Conservation (phyloP, 1,140 invertebrate species). For the Hycleus phaleratus region DNA sequence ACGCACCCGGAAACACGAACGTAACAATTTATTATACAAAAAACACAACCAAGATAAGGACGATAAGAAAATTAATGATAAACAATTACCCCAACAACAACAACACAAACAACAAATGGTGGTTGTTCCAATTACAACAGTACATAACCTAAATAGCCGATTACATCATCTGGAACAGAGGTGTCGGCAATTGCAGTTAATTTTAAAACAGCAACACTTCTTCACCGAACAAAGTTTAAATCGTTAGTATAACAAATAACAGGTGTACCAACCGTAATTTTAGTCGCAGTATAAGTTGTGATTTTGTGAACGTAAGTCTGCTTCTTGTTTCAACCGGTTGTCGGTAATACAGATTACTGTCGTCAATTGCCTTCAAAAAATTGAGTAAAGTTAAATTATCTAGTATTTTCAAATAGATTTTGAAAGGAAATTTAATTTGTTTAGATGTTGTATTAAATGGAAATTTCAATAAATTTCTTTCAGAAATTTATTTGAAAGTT, state of each 20-base stretch:
- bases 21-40: conserved; percentile 25
- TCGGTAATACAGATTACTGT: too few species aligned
- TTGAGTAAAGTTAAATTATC: too few species aligned
- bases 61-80: not conserved
- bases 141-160: conserved; percentile 44
- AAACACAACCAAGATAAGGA: conserved; percentile 16
- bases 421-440: too few species aligned
- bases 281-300: too few species aligned
- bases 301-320: too few species aligned
- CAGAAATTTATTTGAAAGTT: too few species aligned
- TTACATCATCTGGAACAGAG: conserved; percentile 50
- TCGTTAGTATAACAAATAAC: conserved; percentile 45
- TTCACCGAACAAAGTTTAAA: conserved; percentile 56
- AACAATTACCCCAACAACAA: not conserved
- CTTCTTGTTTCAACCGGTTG: too few species aligned
- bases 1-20: conserved; percentile 34
- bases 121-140: conserved; percentile 31
- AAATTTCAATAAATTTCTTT: too few species aligned
- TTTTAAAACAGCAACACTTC: conserved; percentile 55
- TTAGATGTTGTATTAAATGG: too few species aligned
- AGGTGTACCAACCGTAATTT: too few species aligned
- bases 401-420: too few species aligned
- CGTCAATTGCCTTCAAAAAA: too few species aligned
- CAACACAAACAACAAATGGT: conserved; percentile 21
- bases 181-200: conserved; percentile 52